Conservation (phyloP, 2,888 invertebrate species). For the Syritta pipiens region DNA sequence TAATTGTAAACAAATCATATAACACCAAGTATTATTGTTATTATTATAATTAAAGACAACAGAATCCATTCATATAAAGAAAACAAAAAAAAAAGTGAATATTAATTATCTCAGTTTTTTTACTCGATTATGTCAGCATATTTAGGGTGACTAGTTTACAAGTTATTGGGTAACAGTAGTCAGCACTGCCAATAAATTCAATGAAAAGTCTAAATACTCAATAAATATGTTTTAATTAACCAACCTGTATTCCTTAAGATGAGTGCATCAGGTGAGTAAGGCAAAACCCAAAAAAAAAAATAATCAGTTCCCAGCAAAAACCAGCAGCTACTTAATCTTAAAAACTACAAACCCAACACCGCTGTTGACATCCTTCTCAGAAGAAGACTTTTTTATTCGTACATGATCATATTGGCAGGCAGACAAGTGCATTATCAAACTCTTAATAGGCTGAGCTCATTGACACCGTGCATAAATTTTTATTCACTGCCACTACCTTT, state of each 20-base stretch:
- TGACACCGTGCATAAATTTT: slow-evolving; percentile 69
- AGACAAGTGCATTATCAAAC: slow-evolving; percentile 69
- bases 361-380: slow-evolving; percentile 56
- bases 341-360: slow-evolving; percentile 55
- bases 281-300: slow-evolving; percentile 9
- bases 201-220: slow-evolving; percentile 26
- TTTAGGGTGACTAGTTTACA: slow-evolving; percentile 35
- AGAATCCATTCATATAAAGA: slow-evolving; percentile 20
- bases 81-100: background rate
- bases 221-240: slow-evolving; percentile 43
- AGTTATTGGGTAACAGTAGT: slow-evolving; percentile 49
- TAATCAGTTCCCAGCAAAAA: slow-evolving; percentile 37
- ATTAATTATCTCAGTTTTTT: slow-evolving; percentile 23
- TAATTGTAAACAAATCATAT: background rate
- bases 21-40: slow-evolving; percentile 40
- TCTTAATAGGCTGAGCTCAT: slow-evolving; percentile 69
- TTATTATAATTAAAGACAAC: slow-evolving; percentile 10
- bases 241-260: slow-evolving; percentile 6
- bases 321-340: slow-evolving; percentile 62
- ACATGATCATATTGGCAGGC: slow-evolving; percentile 63
- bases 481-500: slow-evolving; percentile 69
- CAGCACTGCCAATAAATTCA: slow-evolving; percentile 52
- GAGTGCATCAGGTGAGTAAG: slow-evolving; percentile 14
- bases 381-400: slow-evolving; percentile 17
- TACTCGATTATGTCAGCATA: slow-evolving; percentile 21